phyloP scores from a whole-genome alignment of 2,888 invertebrate species.

The Hypomecis punctinalis region DNA sequence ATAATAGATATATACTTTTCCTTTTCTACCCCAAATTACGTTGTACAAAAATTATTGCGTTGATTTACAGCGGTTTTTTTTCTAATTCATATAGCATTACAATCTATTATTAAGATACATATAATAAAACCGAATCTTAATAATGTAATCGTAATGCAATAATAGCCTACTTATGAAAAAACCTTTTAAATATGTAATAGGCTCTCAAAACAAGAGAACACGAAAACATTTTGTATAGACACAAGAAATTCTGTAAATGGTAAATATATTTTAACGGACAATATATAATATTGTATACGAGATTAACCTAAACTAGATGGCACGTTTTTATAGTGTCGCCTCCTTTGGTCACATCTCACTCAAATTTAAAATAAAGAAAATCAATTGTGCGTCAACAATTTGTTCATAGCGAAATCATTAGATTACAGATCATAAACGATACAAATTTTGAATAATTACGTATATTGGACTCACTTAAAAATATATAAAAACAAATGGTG shows the following conservation, averaged over 20 bases:
- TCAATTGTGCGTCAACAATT: slow-evolving; percentile 80
- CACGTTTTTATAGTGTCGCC: slow-evolving; percentile 84
- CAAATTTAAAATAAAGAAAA: slow-evolving; percentile 70
- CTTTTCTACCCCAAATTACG: slow-evolving; percentile 62
- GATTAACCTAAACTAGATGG: slow-evolving; percentile 86
- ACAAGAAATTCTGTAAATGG: slow-evolving; percentile 85
- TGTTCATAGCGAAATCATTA: slow-evolving; percentile 62
- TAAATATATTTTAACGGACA: slow-evolving; percentile 86
- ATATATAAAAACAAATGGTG: slow-evolving; percentile 47
- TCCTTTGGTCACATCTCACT: slow-evolving; percentile 77
- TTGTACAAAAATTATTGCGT: slow-evolving; percentile 76
- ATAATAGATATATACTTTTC: slow-evolving; percentile 26
- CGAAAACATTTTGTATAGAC: slow-evolving; percentile 85
- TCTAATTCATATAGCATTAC: slow-evolving; percentile 64
- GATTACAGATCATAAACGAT: slow-evolving; percentile 51
- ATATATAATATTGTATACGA: slow-evolving; percentile 86
- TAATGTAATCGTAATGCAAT: slow-evolving; percentile 59
- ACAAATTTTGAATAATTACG: slow-evolving; percentile 54
- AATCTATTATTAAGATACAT: slow-evolving; percentile 51
- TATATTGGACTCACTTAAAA: slow-evolving; percentile 55
- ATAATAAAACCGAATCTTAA: slow-evolving; percentile 59
- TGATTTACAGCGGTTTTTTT: slow-evolving; percentile 59
- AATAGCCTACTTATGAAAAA: slow-evolving; percentile 65
- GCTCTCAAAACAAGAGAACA: slow-evolving; percentile 86
- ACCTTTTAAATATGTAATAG: slow-evolving; percentile 79